Percentiles rank a stretch among this genome's conserved stretches.
phyloP scores from a whole-genome alignment of 2,888 invertebrate genomes.

The Calameuta pallipes region DNA sequence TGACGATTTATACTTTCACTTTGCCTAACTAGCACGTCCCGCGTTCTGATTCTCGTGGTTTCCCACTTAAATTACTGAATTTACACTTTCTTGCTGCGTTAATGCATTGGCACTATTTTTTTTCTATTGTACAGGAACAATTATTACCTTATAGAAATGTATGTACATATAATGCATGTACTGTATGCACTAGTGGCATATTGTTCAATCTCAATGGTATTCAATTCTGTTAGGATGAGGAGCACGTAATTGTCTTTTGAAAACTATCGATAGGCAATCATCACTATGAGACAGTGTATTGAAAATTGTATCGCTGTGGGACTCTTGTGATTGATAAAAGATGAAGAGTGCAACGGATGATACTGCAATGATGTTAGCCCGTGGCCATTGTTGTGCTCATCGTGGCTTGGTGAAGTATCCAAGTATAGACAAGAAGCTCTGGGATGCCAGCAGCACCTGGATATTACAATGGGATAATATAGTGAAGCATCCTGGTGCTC shows the following conservation, averaged over 20 bases:
- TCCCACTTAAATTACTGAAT: not conserved
- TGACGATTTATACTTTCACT: not conserved
- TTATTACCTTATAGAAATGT: not conserved
- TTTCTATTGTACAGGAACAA: not conserved
- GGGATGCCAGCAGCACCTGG: constrained; percentile 69
- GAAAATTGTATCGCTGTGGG: not conserved
- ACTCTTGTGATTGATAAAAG: not conserved
- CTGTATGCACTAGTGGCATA: not conserved
- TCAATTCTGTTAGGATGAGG: not conserved
- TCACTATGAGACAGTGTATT: not conserved
- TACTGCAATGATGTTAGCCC: constrained; percentile 3
- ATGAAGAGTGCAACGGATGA: not conserved
- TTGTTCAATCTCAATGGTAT: not conserved
- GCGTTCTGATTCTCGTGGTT: not conserved
- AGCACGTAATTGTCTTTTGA: not conserved
- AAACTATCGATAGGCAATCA: not conserved
- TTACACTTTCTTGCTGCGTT: not conserved
- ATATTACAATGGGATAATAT: constrained; percentile 70
- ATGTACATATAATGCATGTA: not conserved
- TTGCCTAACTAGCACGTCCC: not conserved
- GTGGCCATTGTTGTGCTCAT: constrained; percentile 55
- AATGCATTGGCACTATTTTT: not conserved
- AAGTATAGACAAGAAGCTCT: constrained; percentile 63
- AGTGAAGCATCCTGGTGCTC: constrained; percentile 67
- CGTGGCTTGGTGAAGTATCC: constrained; percentile 61